Evolutionary conservation across 2,113 vertebrate species (phyloP).

Genomic region (Xyrauchen texanus): DNA sequence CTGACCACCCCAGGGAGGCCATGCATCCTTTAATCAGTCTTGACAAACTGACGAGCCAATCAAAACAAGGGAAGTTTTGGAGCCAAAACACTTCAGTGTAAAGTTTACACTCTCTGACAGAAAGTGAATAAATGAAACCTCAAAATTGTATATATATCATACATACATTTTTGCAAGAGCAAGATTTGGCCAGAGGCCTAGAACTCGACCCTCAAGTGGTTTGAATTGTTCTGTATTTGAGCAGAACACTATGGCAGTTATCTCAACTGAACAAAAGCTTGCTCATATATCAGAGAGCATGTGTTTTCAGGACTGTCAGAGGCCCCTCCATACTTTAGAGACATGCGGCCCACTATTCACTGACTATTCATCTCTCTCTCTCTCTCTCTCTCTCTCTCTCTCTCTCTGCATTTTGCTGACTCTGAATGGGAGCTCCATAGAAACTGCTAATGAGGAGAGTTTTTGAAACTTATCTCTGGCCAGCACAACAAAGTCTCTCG

Average conservation of each 20-base stretch:
- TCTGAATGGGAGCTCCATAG: constrained; percentile 56
- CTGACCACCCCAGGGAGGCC: background rate
- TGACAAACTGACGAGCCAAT: constrained; percentile 2
- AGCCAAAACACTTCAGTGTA: constrained; percentile 16
- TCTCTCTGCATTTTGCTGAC: constrained; percentile 49
- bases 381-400: background rate
- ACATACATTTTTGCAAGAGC: background rate
- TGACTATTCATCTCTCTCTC: constrained; percentile 20
- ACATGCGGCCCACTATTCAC: constrained; percentile 16
- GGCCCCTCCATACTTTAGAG: constrained; percentile 20
- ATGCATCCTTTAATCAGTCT: constrained; percentile 37
- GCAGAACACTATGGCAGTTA: background rate
- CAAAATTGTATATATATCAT: background rate
- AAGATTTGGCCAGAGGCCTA: background rate
- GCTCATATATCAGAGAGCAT: constrained; percentile 28
- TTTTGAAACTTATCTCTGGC: constrained; percentile 60
- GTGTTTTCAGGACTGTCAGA: constrained; percentile 16
- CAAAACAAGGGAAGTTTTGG: constrained; percentile 4
- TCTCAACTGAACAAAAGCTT: constrained; percentile 20
- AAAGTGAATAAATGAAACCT: background rate
- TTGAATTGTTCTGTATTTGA: constrained; percentile 20
- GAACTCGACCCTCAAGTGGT: constrained; percentile 20
- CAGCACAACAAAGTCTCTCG: constrained; percentile 43
- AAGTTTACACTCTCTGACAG: background rate
- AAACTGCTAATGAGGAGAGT: constrained; percentile 60